Conservation (phyloP, 2,113 vertebrate genomes). For the Heteronetta atricapilla region DNA sequence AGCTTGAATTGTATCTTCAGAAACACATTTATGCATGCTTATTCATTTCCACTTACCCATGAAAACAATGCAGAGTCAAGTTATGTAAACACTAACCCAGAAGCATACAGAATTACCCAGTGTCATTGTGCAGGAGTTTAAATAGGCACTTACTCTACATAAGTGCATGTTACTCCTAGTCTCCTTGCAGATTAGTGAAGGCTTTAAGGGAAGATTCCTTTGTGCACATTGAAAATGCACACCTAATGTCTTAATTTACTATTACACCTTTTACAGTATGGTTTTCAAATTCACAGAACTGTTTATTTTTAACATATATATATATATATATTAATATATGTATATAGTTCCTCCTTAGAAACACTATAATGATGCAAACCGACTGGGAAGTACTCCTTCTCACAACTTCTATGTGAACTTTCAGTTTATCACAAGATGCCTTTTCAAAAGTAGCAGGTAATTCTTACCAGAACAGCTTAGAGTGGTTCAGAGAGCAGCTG, state of each 20-base stretch:
- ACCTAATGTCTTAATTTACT: not conserved
- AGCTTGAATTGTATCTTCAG: constrained; percentile 38
- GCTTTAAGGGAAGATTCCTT: not conserved
- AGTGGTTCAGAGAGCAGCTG: not conserved
- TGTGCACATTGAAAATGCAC: rapidly evolving
- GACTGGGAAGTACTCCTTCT: not conserved
- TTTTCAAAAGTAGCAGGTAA: not conserved
- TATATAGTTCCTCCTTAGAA: not conserved
- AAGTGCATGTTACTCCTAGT: not conserved
- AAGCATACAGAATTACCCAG: not conserved
- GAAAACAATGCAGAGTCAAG: constrained; percentile 24
- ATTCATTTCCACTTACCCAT: constrained; percentile 36
- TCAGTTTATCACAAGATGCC: not conserved
- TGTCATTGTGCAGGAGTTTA: not conserved
- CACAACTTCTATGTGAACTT: not conserved
- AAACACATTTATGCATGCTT: constrained; percentile 22
- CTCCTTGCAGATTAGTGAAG: not conserved
- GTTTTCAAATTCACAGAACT: not conserved
- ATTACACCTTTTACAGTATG: not conserved
- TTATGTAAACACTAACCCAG: not conserved
- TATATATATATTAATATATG: too few species aligned
- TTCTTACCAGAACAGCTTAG: not conserved
- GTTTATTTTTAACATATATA: too few species aligned
- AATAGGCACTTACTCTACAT: not conserved
- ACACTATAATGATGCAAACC: not conserved